These are phyloP conservation scores for Folsomia candida DNA, from an alignment of 2,888 invertebrate species.

Conservation along the genomic window DNA sequence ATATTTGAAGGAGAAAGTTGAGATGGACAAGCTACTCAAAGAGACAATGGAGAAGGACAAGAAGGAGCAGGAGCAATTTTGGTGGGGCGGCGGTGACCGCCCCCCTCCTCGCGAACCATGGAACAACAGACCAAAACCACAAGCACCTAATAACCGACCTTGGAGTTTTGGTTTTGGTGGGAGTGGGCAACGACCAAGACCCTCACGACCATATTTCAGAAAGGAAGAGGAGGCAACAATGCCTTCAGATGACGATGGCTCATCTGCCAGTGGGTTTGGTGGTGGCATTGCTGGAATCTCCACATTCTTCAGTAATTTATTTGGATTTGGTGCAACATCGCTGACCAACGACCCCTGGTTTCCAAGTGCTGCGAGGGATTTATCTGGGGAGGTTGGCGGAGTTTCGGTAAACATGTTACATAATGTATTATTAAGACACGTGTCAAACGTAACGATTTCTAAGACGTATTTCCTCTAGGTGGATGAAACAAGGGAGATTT, in stretches of 20 bases:
- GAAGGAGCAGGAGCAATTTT: slow-evolving; percentile 17
- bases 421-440: neutral
- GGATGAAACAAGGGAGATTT: slow-evolving; percentile 32
- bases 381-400: neutral
- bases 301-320: neutral
- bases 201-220: neutral
- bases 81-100: slow-evolving; percentile 9
- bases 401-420: neutral
- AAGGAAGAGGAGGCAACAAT: neutral
- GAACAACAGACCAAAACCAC: neutral
- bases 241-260: neutral
- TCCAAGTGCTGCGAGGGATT: neutral
- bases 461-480: slow-evolving; percentile 19
- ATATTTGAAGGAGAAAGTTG: slow-evolving; percentile 22
- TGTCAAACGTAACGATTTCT: neutral
- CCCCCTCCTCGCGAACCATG: neutral
- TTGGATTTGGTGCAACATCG: neutral
- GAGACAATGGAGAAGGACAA: slow-evolving; percentile 22
- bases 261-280: neutral
- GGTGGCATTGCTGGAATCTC: neutral
- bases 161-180: neutral
- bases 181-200: neutral
- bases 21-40: slow-evolving; percentile 23
- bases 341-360: neutral
- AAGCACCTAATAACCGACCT: neutral